Base-by-base conservation (phyloP, 2,888 invertebrate genomes). In the Ophion costatus region DNA sequence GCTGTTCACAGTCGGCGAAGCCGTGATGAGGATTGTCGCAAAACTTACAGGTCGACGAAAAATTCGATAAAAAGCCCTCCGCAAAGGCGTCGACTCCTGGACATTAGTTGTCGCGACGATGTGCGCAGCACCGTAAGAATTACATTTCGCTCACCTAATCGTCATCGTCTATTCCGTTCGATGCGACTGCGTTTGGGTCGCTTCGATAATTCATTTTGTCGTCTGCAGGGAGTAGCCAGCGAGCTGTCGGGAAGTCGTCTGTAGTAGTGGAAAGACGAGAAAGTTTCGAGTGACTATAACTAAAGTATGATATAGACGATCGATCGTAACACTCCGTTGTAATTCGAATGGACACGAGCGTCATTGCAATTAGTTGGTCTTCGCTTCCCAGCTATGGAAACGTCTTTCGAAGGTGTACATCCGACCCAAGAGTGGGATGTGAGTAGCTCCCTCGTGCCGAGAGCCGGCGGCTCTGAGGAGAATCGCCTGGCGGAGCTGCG, bases 371-470 rank as follows among this genome's bases (percentile, higher is more conserved):
- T 17, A 3, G 0, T 7, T 20, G 9, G 17, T 3, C 22, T 14
- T 56, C 33, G n/a, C 33, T 70, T 57, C n/a, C 0, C 33, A 73
- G 78, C 61, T 56, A 61, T 61, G 56, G 73, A 82, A 67, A 73
- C 20, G 9, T 11, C 61, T 22, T n/a, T 61, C 10, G 66, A 3
- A 57, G 87, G 86, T 86, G 79, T 85, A 73, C 85, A 85, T 57
- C 88, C 89, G 17, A 89, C 88, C n/a, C 89, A 90, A 77, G 89
- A 90, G 22, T 88, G 84, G 14, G 88, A 88, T 20, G 83, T 90
- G 59, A 91, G 86, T 42, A 90, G 87, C 78, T 90, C 88, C 7
- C 80, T 88, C 24, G 86, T 75, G 38, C 70, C 73, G 7, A 80
- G 64, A 82, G 71, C 80, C 78, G 22, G 76, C 71, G 78, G 80